Evolutionary conservation across 2,797 vertebrate species (phyloP).

Genomic region (Manis crassicaudata): DNA sequence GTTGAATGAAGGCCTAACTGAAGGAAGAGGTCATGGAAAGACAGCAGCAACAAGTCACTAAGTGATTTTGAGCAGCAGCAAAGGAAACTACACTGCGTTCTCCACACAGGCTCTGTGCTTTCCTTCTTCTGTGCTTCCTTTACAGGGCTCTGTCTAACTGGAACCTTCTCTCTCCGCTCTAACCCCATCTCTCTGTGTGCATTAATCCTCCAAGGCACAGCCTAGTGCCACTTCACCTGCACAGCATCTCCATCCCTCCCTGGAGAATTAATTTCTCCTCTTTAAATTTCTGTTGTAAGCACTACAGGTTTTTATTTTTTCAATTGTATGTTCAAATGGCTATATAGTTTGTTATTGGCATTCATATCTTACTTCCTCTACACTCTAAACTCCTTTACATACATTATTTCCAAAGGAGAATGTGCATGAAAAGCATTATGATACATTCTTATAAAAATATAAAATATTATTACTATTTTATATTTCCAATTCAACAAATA

Average conservation of each 20-base stretch:
- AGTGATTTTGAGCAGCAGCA: neutral
- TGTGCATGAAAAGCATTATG: neutral
- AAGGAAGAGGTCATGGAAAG: neutral
- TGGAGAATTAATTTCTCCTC: neutral
- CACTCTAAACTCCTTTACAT: neutral
- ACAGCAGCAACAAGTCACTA: neutral
- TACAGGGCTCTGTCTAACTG: neutral
- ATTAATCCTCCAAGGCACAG: neutral
- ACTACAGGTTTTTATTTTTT: neutral
- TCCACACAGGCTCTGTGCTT: neutral
- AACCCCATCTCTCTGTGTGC: neutral
- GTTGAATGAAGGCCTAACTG: neutral
- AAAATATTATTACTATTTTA: neutral
- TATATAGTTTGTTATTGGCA: neutral
- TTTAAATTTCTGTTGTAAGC: neutral
- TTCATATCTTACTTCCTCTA: neutral
- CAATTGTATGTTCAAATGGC: neutral
- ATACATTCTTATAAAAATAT: neutral
- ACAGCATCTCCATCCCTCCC: neutral
- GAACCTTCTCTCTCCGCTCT: neutral
- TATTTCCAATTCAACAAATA: neutral
- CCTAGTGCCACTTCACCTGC: neutral
- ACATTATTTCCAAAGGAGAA: slow-evolving; percentile 3
- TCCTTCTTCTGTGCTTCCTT: neutral
- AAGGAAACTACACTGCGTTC: neutral